Percentiles rank a stretch among this genome's conserved stretches.
These are phyloP conservation scores for Pseudolycoriella hygida DNA, from an alignment of 2,888 invertebrate species.

Conservation along the genomic window DNA sequence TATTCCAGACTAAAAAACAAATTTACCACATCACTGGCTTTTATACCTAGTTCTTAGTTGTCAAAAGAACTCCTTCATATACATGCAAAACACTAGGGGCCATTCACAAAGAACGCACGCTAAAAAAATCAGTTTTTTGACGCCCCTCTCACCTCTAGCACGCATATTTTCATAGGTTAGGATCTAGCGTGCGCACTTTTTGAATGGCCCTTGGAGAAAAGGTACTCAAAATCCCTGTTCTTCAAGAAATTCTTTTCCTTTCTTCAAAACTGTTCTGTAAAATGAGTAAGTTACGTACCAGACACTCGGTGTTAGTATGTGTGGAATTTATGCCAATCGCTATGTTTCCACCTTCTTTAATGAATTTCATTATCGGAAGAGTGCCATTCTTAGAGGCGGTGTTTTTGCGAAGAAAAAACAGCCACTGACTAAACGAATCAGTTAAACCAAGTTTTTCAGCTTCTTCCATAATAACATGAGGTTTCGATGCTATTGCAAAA, in stretches of 20 bases:
- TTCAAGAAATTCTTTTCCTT: too few species aligned
- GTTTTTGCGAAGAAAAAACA: conserved; percentile 56
- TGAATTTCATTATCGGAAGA: conserved; percentile 34
- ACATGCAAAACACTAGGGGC: too few species aligned
- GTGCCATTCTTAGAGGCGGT: conserved; percentile 32
- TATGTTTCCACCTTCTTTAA: conserved; percentile 63
- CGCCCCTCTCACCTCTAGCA: too few species aligned
- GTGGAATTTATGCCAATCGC: conserved; percentile 61
- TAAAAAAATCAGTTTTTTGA: too few species aligned
- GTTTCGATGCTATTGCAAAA: conserved; percentile 42
- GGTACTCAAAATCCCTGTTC: not conserved
- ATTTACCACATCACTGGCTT: not conserved
- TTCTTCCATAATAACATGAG: conserved; percentile 44
- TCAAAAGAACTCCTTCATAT: too few species aligned
- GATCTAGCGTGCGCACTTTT: too few species aligned
- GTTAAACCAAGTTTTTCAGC: conserved; percentile 48
- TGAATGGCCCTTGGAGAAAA: too few species aligned
- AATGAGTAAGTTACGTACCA: too few species aligned
- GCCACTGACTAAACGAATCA: conserved; percentile 59
- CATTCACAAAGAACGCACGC: too few species aligned
- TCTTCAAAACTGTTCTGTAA: too few species aligned
- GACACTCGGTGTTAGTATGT: conserved; percentile 16
- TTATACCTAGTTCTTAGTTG: too few species aligned
- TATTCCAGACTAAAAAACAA: conserved; percentile 37
- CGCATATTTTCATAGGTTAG: too few species aligned